Base-by-base conservation (phyloP, 1,140 invertebrate genomes). In the Whitmania pigra region DNA sequence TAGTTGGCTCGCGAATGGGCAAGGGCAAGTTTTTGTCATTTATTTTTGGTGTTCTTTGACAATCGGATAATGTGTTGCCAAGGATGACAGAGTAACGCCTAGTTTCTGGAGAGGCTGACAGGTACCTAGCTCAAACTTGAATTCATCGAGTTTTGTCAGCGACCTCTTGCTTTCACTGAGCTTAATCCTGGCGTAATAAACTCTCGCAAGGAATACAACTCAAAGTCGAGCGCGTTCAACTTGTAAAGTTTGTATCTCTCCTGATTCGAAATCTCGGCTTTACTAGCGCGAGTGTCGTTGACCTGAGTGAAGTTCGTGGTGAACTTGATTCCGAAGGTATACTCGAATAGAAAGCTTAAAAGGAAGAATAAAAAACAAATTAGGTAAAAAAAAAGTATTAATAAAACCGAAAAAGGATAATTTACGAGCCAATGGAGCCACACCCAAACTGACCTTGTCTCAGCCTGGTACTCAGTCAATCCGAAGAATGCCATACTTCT, bases 401-500 rank as follows among this genome's bases (percentile, higher is more conserved):
- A 49, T 7, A 49, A 49, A 49, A 49, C 0, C 43, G n/a, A 49
- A 11, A 49, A 11, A 49, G 11, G 43, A 49, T 17, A 49, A 49
- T 49, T 49, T 49, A 49, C 15, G 43, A 49, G 43, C 43, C 43
- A 49, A 49, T 49, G 43, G 43, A 49, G 43, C 43, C 43, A 49
- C 43, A 49, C 43, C 43, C 43, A 49, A 63, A 63, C 22, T 63
- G 29, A 63, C 81, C 98, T 95, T 40, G 91, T 92, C 74, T 91
- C 89, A 86, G 89, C 78, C 83, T 96, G 95, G 82, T 89, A 88
- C 83, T 99, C 96, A 27, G 93, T 96, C 69, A 99, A 85, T 72
- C 95, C 95, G 83, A 99, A 97, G 80, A 93, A 99, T 43, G 94
- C 90, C 90, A 98, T 93, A 67, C 89, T 89, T 73, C 89, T 88